A percentile compares a stretch with the other conserved stretches of the same genome.
Evolutionary conservation across 2,113 vertebrate genomes (phyloP).

Genomic region (Mus pahari): DNA sequence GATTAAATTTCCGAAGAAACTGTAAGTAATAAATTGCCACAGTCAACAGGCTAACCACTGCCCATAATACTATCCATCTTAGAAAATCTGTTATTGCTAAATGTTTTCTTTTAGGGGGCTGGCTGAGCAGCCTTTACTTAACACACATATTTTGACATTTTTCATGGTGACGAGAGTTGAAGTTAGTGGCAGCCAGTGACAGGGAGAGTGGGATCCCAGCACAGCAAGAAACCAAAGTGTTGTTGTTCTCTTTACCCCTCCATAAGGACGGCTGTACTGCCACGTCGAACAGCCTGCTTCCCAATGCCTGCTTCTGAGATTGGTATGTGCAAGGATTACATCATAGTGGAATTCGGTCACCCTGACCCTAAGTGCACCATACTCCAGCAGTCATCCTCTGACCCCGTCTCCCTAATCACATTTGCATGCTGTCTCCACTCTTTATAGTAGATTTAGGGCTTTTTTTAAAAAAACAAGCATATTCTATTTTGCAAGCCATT

Average conservation of each 20-base stretch:
- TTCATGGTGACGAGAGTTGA: conserved; percentile 17
- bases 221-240: conserved; percentile 53
- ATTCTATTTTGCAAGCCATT: conserved; percentile 71
- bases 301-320: conserved; percentile 50
- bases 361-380: conserved; percentile 61
- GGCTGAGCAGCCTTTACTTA: neutral
- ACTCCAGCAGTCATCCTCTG: conserved; percentile 55
- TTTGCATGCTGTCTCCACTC: conserved; percentile 76
- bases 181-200: neutral
- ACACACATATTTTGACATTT: conserved; percentile 14
- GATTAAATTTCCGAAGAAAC: conserved; percentile 31
- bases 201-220: neutral
- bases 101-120: conserved; percentile 4
- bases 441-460: conserved; percentile 48
- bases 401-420: conserved; percentile 75
- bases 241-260: conserved; percentile 56
- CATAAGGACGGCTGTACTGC: neutral
- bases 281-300: conserved; percentile 65
- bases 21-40: neutral
- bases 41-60: neutral
- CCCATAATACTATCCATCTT: neutral
- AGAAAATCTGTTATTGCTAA: neutral
- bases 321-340: conserved; percentile 69
- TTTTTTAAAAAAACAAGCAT: conserved; percentile 34
- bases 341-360: conserved; percentile 59